Evolutionary conservation across 2,888 invertebrate genomes (phyloP).

Genomic region (Agonopterix arenella): DNA sequence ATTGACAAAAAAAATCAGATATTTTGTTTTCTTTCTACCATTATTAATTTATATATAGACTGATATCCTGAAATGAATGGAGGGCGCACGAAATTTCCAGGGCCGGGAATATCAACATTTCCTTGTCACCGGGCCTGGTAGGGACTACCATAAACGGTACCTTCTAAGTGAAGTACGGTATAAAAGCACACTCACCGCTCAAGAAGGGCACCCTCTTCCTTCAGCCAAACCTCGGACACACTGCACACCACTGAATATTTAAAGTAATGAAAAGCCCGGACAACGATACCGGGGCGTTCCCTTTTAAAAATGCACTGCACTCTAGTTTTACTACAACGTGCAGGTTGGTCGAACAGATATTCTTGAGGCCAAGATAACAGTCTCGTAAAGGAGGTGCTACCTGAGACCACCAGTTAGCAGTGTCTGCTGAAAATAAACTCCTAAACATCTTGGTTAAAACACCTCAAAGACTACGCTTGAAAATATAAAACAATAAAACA

Average conservation of each 20-base stretch:
- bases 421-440: slow-evolving; percentile 31
- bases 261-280: slow-evolving; percentile 68
- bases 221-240: slow-evolving; percentile 43
- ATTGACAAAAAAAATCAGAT: no score
- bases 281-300: slow-evolving; percentile 57
- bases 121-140: slow-evolving; percentile 4
- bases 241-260: slow-evolving; percentile 72
- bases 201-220: slow-evolving; percentile 29
- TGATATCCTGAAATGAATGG: no score
- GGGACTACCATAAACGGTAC: slow-evolving; percentile 19
- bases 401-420: slow-evolving; percentile 33
- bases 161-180: slow-evolving; percentile 24
- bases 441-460: slow-evolving; percentile 20
- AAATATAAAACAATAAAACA: slow-evolving; percentile 15
- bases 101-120: no score
- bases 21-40: no score
- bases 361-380: slow-evolving; percentile 51
- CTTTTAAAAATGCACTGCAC: slow-evolving; percentile 76
- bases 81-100: no score
- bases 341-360: slow-evolving; percentile 67
- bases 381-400: slow-evolving; percentile 63
- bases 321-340: slow-evolving; percentile 62
- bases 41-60: no score
- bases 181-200: slow-evolving; percentile 49
- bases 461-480: slow-evolving; percentile 26